Percentiles rank a stretch among this genome's conserved stretches.
Evolutionary conservation across 2,888 invertebrate species (phyloP).

Genomic region (Heliconius sara): DNA sequence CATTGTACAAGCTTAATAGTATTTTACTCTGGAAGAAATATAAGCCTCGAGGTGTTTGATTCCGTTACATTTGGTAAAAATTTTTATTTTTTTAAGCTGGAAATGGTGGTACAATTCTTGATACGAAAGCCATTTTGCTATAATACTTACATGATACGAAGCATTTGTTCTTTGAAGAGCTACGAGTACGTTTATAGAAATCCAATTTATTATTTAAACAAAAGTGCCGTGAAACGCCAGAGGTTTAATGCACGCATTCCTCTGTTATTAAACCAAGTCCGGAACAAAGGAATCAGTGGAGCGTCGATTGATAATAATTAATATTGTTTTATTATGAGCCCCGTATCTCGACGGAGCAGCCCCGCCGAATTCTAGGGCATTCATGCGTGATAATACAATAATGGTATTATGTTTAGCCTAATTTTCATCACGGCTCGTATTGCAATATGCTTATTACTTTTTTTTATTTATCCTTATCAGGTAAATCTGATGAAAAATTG

Average conservation of each 20-base stretch:
- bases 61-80: neutral
- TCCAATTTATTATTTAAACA: conserved; percentile 77
- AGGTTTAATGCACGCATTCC: conserved; percentile 75
- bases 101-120: neutral
- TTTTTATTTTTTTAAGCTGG: neutral
- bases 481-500: neutral
- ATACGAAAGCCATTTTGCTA: conserved; percentile 1
- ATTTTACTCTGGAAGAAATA: too few species aligned
- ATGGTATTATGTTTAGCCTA: conserved; percentile 68
- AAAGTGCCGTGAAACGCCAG: conserved; percentile 68
- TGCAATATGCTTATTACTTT: conserved; percentile 40
- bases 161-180: conserved; percentile 58
- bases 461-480: neutral
- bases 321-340: conserved; percentile 79
- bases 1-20: too few species aligned
- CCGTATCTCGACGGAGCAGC: conserved; percentile 64
- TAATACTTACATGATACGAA: conserved; percentile 10
- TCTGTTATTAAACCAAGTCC: conserved; percentile 67
- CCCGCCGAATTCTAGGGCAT: conserved; percentile 59
- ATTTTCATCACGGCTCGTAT: conserved; percentile 57
- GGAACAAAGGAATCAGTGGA: conserved; percentile 61
- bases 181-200: conserved; percentile 61
- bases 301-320: conserved; percentile 74
- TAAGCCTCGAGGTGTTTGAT: too few species aligned
- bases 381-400: conserved; percentile 67